phyloP scores from a whole-genome alignment of 2,113 vertebrate species.

The Naja naja region DNA sequence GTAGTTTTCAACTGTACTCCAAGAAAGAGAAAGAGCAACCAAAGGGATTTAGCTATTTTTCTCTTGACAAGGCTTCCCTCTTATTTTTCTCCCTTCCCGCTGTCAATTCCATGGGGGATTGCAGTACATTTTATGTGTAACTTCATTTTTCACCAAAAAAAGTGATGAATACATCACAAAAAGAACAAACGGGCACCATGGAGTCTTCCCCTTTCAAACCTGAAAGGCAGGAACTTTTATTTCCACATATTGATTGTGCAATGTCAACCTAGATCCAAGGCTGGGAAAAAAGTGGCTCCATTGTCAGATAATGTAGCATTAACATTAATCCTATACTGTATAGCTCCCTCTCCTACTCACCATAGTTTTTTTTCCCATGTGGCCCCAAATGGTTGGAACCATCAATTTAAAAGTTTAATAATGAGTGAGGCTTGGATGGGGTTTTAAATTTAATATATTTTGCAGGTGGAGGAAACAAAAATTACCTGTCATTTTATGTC shows the following conservation, averaged over 20 bases:
- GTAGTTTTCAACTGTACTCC: conserved; percentile 29
- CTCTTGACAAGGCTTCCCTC: conserved; percentile 36
- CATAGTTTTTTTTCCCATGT: background rate
- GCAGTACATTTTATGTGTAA: conserved; percentile 37
- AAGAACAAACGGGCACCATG: background rate
- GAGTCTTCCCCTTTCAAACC: background rate
- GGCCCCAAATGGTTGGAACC: background rate
- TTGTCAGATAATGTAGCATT: background rate
- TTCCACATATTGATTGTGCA: background rate
- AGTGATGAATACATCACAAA: conserved; percentile 41
- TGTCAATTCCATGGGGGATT: background rate
- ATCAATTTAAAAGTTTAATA: background rate
- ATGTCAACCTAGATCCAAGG: background rate
- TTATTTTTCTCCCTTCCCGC: conserved; percentile 53
- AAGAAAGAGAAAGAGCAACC: conserved; percentile 61
- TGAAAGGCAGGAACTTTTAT: background rate
- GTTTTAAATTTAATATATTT: background rate
- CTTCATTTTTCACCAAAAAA: conserved; percentile 36
- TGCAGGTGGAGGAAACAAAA: background rate
- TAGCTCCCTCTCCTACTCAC: background rate
- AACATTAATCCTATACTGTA: background rate
- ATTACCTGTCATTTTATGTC: background rate
- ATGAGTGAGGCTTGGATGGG: background rate
- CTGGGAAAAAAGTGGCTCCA: background rate
- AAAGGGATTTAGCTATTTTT: conserved; percentile 51